These are phyloP conservation scores for Cercocebus atys DNA, from an alignment of 2,113 vertebrate species.

Conservation along the genomic window DNA sequence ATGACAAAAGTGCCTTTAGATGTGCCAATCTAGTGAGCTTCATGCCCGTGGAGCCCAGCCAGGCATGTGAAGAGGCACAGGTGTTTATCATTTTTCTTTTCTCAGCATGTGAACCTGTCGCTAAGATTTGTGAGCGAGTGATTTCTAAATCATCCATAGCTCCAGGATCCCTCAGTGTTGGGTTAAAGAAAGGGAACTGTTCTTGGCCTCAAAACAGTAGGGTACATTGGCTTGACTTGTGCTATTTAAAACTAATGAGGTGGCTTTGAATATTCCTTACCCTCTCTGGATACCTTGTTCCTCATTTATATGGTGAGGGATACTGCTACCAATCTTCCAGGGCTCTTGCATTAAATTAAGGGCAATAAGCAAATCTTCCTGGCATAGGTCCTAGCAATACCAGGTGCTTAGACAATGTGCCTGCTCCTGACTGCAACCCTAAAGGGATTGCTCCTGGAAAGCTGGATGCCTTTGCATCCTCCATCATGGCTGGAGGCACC, in stretches of 20 bases:
- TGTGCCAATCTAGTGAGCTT: too few relatives aligned
- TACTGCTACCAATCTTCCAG: background rate
- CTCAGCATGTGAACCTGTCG: background rate
- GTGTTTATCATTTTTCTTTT: background rate
- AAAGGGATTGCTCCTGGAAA: background rate
- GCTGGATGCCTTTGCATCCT: background rate
- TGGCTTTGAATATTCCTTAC: background rate
- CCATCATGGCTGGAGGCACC: background rate
- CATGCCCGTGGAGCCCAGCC: background rate
- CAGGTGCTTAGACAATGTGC: too few relatives aligned
- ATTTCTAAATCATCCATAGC: background rate
- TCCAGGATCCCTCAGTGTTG: background rate
- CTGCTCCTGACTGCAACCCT: background rate
- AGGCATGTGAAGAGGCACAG: background rate
- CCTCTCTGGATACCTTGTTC: background rate
- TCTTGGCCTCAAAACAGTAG: background rate
- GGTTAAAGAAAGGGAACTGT: background rate
- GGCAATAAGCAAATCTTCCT: background rate
- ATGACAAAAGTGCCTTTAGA: background rate
- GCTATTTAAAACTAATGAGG: background rate
- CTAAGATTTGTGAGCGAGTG: background rate
- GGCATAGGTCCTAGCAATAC: rapidly evolving
- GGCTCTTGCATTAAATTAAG: background rate
- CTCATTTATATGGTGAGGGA: background rate
- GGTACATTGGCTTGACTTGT: background rate